These are phyloP conservation scores for Flexamia atlantica DNA, from an alignment of 2,888 invertebrate species.

Conservation along the genomic window DNA sequence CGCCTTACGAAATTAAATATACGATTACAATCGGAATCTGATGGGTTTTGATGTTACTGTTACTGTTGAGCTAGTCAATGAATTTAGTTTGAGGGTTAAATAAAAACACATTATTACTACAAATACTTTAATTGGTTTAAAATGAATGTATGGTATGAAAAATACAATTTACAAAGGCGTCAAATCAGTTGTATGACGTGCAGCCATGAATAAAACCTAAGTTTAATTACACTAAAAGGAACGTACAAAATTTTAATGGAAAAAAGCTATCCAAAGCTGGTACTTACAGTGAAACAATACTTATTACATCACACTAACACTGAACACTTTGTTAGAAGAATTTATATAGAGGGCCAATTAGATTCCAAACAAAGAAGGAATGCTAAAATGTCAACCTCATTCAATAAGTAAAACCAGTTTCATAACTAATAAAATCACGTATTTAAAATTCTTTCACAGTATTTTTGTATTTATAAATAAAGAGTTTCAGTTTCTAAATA, in stretches of 20 bases:
- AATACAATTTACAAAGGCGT: slow-evolving; percentile 42
- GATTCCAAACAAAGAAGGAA: not conserved
- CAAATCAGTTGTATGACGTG: not conserved
- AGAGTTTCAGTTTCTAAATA: not conserved
- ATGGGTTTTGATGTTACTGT: no score
- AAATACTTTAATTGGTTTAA: slow-evolving; percentile 49
- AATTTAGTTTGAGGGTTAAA: slow-evolving; percentile 8
- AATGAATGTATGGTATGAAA: slow-evolving; percentile 54
- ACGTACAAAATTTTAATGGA: slow-evolving; percentile 17
- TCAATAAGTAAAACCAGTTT: not conserved
- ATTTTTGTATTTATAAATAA: not conserved
- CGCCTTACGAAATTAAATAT: no score
- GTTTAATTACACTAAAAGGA: slow-evolving; percentile 40
- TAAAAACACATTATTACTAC: slow-evolving; percentile 8
- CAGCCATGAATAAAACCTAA: slow-evolving; percentile 2
- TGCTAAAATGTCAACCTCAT: not conserved
- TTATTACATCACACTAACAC: not conserved
- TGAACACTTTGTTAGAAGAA: not conserved
- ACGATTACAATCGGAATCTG: no score
- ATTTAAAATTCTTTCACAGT: not conserved
- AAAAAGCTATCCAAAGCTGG: slow-evolving; percentile 5
- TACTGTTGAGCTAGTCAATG: no score
- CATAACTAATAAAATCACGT: not conserved
- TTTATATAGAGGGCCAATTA: not conserved
- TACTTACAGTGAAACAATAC: not conserved